These are phyloP conservation scores for Tilapia sparmanii DNA, from an alignment of 2,113 vertebrate genomes.

Conservation along the genomic window DNA sequence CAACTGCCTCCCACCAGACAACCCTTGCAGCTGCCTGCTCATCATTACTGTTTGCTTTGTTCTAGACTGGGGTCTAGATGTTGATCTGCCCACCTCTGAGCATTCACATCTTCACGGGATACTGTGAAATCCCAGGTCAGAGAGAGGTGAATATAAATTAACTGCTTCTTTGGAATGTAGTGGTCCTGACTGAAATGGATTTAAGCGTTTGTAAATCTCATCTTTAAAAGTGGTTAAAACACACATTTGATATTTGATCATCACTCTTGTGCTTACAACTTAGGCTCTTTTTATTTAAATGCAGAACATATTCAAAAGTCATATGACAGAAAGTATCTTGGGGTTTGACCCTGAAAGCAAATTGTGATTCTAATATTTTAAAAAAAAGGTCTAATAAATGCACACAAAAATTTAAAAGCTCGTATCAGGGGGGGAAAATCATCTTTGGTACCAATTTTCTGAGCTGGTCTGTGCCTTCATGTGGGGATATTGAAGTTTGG, in stretches of 20 bases:
- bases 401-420: background rate
- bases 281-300: background rate
- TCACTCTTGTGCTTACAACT: background rate
- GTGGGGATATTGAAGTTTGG: background rate
- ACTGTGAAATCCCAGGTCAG: background rate
- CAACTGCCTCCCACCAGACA: background rate
- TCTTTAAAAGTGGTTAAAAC: background rate
- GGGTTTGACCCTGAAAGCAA: conserved; percentile 3
- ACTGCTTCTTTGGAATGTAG: background rate
- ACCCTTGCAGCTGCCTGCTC: background rate
- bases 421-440: background rate
- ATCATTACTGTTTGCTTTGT: background rate
- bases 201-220: background rate
- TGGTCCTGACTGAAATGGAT: background rate
- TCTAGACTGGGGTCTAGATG: background rate
- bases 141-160: background rate
- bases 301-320: background rate
- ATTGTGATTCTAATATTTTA: background rate
- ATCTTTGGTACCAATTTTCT: background rate
- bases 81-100: background rate
- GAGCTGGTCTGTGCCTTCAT: background rate
- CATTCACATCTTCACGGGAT: background rate
- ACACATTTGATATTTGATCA: background rate
- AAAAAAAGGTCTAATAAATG: conserved; percentile 12
- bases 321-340: background rate